These are phyloP conservation scores for Syngnathus rostellatus DNA, from an alignment of 2,797 vertebrate genomes.

Conservation along the genomic window DNA sequence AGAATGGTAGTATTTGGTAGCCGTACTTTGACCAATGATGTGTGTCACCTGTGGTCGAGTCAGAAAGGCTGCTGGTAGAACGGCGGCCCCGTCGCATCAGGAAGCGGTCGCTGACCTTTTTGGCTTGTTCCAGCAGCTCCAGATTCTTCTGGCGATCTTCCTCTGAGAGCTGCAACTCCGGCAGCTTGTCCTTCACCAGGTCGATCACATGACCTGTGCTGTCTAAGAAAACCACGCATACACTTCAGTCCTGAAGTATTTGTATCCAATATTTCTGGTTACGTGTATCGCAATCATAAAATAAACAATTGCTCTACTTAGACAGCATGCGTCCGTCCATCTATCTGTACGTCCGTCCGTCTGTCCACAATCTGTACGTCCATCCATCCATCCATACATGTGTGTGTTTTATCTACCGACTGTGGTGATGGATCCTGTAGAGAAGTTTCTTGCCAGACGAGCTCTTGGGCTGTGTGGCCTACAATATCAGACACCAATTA, in stretches of 20 bases:
- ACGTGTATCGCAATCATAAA: too few species aligned
- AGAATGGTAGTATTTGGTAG: too few species aligned
- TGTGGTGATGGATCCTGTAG: constrained; percentile 78
- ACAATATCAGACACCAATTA: constrained; percentile 22
- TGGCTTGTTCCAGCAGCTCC: constrained; percentile 91
- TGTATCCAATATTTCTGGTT: neutral
- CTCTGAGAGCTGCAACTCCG: constrained; percentile 85
- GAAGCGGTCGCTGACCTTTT: constrained; percentile 89
- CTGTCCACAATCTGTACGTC: too few species aligned
- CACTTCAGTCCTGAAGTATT: neutral
- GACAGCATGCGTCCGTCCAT: too few species aligned
- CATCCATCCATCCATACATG: too few species aligned
- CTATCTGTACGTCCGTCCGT: too few species aligned
- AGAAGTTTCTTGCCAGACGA: constrained; percentile 69
- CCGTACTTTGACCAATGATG: neutral
- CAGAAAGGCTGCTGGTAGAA: constrained; percentile 80
- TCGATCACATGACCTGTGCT: constrained; percentile 84
- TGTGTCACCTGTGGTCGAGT: constrained; percentile 79
- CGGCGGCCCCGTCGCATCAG: constrained; percentile 83
- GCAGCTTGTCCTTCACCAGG: constrained; percentile 84
- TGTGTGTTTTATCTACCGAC: constrained; percentile 73
- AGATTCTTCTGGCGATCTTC: constrained; percentile 93
- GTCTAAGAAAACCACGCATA: constrained; percentile 60
- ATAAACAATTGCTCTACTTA: too few species aligned
- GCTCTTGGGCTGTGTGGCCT: constrained; percentile 86